Evolutionary conservation across 1,140 invertebrate species (phyloP).

Genomic region (Orchestia grillus): DNA sequence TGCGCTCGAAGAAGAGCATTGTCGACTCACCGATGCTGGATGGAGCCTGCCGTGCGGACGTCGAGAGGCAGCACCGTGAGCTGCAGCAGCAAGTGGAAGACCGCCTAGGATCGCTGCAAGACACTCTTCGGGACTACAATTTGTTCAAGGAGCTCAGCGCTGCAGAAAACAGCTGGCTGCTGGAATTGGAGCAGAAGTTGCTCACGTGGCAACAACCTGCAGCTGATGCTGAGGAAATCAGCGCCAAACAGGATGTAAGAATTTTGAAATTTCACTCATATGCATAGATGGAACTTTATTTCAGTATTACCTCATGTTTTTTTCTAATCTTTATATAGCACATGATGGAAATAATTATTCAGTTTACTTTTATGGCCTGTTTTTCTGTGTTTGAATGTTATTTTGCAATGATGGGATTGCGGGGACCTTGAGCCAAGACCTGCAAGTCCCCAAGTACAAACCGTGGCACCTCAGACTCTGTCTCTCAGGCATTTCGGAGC

Average conservation of each 20-base stretch:
- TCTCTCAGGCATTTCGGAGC: no score
- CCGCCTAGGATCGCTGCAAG: not conserved
- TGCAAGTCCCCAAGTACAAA: no score
- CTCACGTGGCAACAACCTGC: constrained; percentile 79
- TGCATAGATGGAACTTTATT: not conserved
- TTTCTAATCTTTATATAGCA: no score
- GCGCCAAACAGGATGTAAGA: constrained; percentile 73
- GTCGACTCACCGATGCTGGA: not conserved
- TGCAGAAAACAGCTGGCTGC: constrained; percentile 78
- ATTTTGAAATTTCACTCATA: not conserved
- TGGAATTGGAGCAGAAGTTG: constrained; percentile 84
- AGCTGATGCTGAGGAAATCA: constrained; percentile 93
- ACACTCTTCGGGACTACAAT: constrained; percentile 44
- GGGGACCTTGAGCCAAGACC: no score
- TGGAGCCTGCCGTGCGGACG: not conserved
- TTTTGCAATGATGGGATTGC: no score
- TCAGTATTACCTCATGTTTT: not conserved
- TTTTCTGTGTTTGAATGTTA: no score
- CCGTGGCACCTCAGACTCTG: no score
- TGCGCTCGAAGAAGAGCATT: not conserved
- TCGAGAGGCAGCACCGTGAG: not conserved
- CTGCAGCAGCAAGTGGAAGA: constrained; percentile 14
- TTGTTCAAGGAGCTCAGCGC: constrained; percentile 70
- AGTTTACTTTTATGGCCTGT: no score
- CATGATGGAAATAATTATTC: no score